A percentile compares a stretch with the other conserved stretches of the same genome.
Conservation (phyloP, 2,888 invertebrate species). For the Cotesia congregata region DNA sequence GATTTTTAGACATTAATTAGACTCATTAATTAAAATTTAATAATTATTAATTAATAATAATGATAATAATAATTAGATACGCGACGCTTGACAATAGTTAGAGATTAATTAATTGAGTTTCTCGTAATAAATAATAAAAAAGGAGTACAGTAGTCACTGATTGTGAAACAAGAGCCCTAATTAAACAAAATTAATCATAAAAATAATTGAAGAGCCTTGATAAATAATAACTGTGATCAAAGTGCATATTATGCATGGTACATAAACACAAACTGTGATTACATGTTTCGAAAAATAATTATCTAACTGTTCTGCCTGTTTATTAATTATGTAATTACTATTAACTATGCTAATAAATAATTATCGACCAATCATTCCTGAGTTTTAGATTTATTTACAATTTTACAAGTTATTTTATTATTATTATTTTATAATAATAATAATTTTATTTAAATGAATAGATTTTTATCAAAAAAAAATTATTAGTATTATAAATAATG, state of each 20-base stretch:
- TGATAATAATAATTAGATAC: background rate
- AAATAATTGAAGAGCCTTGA: background rate
- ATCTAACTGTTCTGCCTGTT: constrained; percentile 2
- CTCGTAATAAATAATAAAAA: background rate
- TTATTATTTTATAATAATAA: background rate
- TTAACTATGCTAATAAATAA: background rate
- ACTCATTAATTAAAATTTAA: background rate
- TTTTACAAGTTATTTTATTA: background rate
- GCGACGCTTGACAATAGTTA: background rate
- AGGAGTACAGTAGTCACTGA: background rate
- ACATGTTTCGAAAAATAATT: constrained; percentile 22
- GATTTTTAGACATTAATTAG: too few relatives aligned
- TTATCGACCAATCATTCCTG: background rate
- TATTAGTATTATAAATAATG: too few relatives aligned
- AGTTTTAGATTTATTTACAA: background rate
- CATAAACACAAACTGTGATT: constrained; percentile 37
- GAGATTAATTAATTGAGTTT: background rate
- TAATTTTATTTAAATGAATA: background rate
- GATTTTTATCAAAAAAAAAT: too few relatives aligned
- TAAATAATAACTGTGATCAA: constrained; percentile 11
- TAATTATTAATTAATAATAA: background rate
- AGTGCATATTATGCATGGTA: background rate
- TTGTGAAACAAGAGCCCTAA: constrained; percentile 14
- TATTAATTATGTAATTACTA: constrained; percentile 8
- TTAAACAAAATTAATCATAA: background rate